phyloP scores from a whole-genome alignment of 2,888 invertebrate species.

The Hemicrepidius hirtus region DNA sequence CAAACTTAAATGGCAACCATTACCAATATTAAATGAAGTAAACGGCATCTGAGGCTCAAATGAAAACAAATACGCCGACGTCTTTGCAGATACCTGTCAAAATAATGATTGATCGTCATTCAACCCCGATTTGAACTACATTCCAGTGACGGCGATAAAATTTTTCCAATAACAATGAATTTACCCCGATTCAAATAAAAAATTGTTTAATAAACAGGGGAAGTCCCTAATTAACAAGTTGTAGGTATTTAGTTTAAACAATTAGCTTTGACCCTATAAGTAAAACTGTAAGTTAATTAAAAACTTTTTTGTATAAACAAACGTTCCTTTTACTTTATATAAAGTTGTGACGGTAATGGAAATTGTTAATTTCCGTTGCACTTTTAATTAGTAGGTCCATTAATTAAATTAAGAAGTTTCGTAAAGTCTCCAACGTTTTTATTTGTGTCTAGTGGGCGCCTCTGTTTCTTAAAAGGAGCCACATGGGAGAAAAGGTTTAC shows the following conservation, averaged over 20 bases:
- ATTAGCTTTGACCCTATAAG: too few relatives aligned
- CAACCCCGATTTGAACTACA: conserved; percentile 2
- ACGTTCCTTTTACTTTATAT: not conserved
- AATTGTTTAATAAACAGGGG: too few relatives aligned
- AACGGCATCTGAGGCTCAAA: conserved; percentile 11
- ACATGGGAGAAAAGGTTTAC: conserved; percentile 34
- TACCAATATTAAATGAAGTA: conserved; percentile 20
- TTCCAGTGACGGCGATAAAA: conserved; percentile 6
- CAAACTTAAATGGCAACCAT: conserved; percentile 14
- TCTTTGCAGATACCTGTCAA: conserved; percentile 27
- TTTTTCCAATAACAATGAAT: not conserved
- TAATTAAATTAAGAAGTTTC: not conserved
- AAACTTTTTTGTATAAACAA: too few relatives aligned
- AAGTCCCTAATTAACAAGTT: too few relatives aligned
- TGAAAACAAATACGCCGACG: conserved; percentile 27
- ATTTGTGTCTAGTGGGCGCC: conserved; percentile 13
- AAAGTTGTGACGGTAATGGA: not conserved
- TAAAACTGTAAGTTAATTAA: too few relatives aligned
- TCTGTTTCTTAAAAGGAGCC: conserved; percentile 32
- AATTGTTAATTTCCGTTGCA: not conserved
- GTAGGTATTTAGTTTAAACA: too few relatives aligned
- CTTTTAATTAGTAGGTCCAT: not conserved
- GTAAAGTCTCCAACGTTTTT: not conserved
- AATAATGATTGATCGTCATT: conserved; percentile 22
- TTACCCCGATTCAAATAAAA: too few relatives aligned